Evolutionary conservation across 2,113 vertebrate genomes (phyloP).

Genomic region (Brachyhypopomus gauderio): DNA sequence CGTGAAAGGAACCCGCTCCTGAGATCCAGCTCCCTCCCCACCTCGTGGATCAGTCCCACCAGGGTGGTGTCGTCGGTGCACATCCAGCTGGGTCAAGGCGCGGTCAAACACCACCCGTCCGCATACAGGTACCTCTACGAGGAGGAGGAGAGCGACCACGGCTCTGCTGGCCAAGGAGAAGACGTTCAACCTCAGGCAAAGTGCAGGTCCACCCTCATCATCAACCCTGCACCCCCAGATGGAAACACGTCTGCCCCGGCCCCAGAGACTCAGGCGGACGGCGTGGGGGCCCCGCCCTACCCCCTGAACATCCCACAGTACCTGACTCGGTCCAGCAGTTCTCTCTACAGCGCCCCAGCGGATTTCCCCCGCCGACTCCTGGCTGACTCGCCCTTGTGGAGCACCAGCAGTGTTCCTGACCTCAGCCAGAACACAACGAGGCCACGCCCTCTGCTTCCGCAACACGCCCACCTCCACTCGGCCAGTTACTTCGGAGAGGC

Average conservation of each 20-base stretch:
- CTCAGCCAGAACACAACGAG: constrained; percentile 54
- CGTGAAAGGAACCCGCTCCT: constrained; percentile 76
- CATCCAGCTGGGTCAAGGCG: constrained; percentile 82
- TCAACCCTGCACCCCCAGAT: constrained; percentile 65
- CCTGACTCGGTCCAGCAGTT: constrained; percentile 76
- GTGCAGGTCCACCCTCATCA: constrained; percentile 77
- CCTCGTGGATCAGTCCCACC: constrained; percentile 79
- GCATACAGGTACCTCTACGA: constrained; percentile 85
- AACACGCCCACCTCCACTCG: constrained; percentile 39
- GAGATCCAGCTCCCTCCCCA: constrained; percentile 89
- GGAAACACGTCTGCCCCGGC: constrained; percentile 32
- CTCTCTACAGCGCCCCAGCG: constrained; percentile 77
- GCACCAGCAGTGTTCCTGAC: constrained; percentile 86
- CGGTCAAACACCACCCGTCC: constrained; percentile 77
- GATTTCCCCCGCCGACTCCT: constrained; percentile 78
- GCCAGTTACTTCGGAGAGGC: constrained; percentile 38
- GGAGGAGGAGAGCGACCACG: constrained; percentile 43
- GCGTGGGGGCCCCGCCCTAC: constrained; percentile 62
- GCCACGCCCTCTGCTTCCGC: constrained; percentile 20
- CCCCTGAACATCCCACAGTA: constrained; percentile 62
- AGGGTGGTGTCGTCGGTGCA: constrained; percentile 89
- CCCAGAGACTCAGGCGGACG: constrained; percentile 58
- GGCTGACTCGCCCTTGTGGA: constrained; percentile 75
- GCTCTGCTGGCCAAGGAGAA: constrained; percentile 61
- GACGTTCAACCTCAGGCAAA: constrained; percentile 49